Evolutionary conservation across 2,888 invertebrate genomes (phyloP), one percentile per base, ranked within the genome.

Genomic region (Tiphia femorata): DNA sequence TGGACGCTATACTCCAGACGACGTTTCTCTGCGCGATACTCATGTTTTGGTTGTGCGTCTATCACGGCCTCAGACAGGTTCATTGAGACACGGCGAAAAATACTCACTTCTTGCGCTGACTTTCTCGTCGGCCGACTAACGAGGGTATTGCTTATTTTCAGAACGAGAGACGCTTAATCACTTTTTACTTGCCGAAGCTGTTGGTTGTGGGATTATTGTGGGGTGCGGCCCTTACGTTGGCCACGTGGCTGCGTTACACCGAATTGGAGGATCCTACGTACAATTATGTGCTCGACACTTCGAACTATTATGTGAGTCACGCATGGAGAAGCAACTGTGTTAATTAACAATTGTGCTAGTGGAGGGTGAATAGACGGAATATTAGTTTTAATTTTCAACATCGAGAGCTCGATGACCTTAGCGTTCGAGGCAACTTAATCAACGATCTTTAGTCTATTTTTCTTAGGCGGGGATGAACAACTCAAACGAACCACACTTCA

Each of bases 31-130:
- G 92, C 67, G 91, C 91, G 3, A 87, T 98, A 54, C 86, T 98
- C 67, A 87, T 98, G 76, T 97, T 97, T 76, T 98, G 98, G 97
- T 87, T 98, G 12, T 95, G 96, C 68, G 91, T 96, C 67, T 98
- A 97, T 84, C 98, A 98, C 80, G 98, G 97, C 1, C 86, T 98
- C 27, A 86, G 98, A 78, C 95, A 95, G 90, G 95, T 94, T 4
- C 25, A 8, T 16, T 5, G 4, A 10, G n/a, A n/a, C n/a, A n/a
- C n/a, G 7, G 7, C 10, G 14, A 33, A 27, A 25, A 23, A 21
- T 2, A 46, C 33, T 20, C 8, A 3, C 2, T 33, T 42, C 19
- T 7, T n/a, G 16, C 8, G 25, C 20, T 27, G 6, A 20, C 30
- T 2, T 30, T 50, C 10, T n/a, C n/a, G n/a, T n/a, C n/a, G n/a